Conservation (phyloP, 1,140 invertebrate species). For the Euglossa dilemma region DNA sequence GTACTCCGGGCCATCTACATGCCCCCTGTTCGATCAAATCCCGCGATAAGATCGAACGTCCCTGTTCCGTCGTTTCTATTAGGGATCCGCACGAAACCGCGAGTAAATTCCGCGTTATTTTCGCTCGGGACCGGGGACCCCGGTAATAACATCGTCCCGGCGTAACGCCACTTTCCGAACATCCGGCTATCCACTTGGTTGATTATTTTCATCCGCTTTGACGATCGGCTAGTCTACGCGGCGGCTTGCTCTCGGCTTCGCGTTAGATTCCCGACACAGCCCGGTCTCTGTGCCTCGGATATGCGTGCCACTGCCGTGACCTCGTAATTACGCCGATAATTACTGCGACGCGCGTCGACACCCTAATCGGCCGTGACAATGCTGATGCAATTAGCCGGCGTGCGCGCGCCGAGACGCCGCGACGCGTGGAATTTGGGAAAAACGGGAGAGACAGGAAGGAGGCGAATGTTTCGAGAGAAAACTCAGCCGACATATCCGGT, state of each 20-base stretch:
- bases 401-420: too few relatives aligned
- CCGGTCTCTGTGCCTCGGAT: background rate
- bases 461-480: constrained; percentile 40
- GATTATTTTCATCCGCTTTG: background rate
- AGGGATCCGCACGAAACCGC: background rate
- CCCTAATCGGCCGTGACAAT: background rate
- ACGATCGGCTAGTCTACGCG: too few relatives aligned
- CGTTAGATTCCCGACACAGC: background rate
- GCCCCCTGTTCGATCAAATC: background rate
- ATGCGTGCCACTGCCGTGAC: background rate
- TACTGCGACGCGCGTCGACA: background rate
- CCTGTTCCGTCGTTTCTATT: background rate
- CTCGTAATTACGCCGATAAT: constrained; percentile 1
- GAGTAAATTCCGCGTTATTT: background rate
- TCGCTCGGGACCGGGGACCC: too few relatives aligned
- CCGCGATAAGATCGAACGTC: constrained; percentile 15
- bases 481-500: constrained; percentile 51
- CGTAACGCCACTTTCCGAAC: background rate
- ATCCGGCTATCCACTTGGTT: background rate
- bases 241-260: too few relatives aligned
- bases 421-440: background rate
- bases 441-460: background rate
- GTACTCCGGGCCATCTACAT: constrained; percentile 26
- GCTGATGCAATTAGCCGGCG: too few relatives aligned
- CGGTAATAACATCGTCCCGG: background rate